phyloP scores from a whole-genome alignment of 2,888 invertebrate genomes.

The Xestia rhomboidea region DNA sequence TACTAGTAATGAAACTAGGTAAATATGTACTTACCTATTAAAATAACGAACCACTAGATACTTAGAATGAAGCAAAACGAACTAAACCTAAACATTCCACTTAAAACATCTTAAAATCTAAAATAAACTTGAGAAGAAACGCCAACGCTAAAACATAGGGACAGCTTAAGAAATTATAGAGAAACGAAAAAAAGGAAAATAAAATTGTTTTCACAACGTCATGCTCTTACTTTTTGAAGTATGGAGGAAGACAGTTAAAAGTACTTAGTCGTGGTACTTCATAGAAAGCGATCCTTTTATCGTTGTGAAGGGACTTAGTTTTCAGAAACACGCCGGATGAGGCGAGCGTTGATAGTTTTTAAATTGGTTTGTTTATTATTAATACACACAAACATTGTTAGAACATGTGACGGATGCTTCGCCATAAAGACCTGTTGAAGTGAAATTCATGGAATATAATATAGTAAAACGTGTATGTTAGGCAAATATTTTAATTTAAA shows the following conservation, averaged over 20 bases:
- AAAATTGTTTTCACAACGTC: slow-evolving; percentile 56
- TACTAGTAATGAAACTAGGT: neutral
- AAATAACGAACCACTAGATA: neutral
- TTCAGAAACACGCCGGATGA: slow-evolving; percentile 46
- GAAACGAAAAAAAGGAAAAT: slow-evolving; percentile 37
- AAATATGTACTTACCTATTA: neutral
- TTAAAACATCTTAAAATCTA: slow-evolving; percentile 32
- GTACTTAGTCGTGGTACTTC: slow-evolving; percentile 55
- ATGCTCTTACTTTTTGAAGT: slow-evolving; percentile 60
- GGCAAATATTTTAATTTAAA: neutral
- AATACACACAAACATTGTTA: neutral
- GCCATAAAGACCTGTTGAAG: neutral
- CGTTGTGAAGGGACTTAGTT: slow-evolving; percentile 42
- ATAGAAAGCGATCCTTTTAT: slow-evolving; percentile 59
- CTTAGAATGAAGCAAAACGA: slow-evolving; percentile 5
- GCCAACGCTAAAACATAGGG: slow-evolving; percentile 30
- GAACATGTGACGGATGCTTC: slow-evolving; percentile 1
- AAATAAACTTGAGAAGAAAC: slow-evolving; percentile 38
- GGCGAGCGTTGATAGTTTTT: slow-evolving; percentile 21
- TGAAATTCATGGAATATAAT: neutral
- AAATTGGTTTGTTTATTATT: slow-evolving; percentile 40
- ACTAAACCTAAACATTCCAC: slow-evolving; percentile 34
- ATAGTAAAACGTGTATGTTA: neutral
- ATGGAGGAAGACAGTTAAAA: slow-evolving; percentile 48
- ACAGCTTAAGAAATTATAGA: slow-evolving; percentile 48